Percentiles rank a stretch among this genome's conserved stretches.
Evolutionary conservation across 2,113 vertebrate genomes (phyloP).

Genomic region (Clarias macrocephalus): DNA sequence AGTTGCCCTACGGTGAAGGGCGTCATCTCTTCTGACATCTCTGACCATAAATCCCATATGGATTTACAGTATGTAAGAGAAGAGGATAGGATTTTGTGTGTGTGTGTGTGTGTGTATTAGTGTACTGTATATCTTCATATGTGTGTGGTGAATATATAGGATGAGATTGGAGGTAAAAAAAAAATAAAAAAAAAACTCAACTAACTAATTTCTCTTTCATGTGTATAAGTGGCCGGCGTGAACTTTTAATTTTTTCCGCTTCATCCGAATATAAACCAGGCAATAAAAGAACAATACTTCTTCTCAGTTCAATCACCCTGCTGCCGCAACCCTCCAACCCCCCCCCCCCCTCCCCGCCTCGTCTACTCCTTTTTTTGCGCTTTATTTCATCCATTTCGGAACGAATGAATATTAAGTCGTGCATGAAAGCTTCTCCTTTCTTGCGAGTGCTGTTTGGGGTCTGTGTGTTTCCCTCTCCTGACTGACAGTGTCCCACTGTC

Average conservation of each 20-base stretch:
- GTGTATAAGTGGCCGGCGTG: not conserved
- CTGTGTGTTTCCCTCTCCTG: slow-evolving; percentile 44
- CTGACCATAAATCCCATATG: slow-evolving; percentile 37
- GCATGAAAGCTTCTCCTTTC: slow-evolving; percentile 49
- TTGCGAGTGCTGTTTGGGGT: slow-evolving; percentile 41
- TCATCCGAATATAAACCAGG: slow-evolving; percentile 27
- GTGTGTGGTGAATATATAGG: not conserved
- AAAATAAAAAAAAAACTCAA: not conserved
- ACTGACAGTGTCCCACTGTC: slow-evolving; percentile 61
- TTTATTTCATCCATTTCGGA: slow-evolving; percentile 34
- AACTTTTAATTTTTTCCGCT: not conserved
- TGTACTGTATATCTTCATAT: not conserved
- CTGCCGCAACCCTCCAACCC: not conserved
- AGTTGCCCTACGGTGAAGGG: slow-evolving; percentile 60
- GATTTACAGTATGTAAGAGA: slow-evolving; percentile 29
- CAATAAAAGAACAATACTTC: slow-evolving; percentile 42
- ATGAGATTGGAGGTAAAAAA: not conserved
- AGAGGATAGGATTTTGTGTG: slow-evolving; percentile 8
- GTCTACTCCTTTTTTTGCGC: not conserved
- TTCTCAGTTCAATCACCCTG: slow-evolving; percentile 25
- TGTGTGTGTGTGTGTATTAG: not conserved
- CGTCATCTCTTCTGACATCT: slow-evolving; percentile 63
- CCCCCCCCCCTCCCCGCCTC: not conserved
- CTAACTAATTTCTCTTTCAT: not conserved
- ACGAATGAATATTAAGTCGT: slow-evolving; percentile 46